Conservation (phyloP, 2,113 vertebrate species). For the Pituophis catenifer region DNA sequence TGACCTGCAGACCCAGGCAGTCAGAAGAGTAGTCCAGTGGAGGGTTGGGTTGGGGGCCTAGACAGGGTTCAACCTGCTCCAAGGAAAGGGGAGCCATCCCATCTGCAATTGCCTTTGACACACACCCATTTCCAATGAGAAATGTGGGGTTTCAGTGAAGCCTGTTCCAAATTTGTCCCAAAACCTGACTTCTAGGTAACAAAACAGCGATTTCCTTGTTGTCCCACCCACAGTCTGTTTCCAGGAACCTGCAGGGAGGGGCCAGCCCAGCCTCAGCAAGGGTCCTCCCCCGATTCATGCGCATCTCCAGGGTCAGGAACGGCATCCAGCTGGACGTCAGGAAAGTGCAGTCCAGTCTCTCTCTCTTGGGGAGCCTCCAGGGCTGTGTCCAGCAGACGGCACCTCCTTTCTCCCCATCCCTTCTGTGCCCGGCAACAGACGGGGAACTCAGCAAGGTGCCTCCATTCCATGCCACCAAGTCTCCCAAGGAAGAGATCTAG, state of each 20-base stretch:
- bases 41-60: neutral
- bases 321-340: neutral
- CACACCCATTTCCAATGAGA: neutral
- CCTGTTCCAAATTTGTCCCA: neutral
- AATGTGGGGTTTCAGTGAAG: too few species aligned
- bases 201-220: accelerated
- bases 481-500: neutral
- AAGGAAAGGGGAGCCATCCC: neutral
- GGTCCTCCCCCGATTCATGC: neutral
- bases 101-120: neutral
- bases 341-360: neutral
- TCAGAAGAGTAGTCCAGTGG: neutral
- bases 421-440: neutral
- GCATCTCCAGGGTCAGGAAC: neutral
- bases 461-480: neutral
- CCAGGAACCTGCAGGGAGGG: neutral
- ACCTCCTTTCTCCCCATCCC: neutral
- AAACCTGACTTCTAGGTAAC: neutral
- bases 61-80: neutral
- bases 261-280: constrained; percentile 12
- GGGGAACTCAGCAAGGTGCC: neutral
- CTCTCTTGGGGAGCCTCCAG: neutral
- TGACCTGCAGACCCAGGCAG: neutral
- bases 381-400: neutral
- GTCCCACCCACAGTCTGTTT: accelerated